phyloP scores from a whole-genome alignment of 2,113 vertebrate species.

The Oxyura jamaicensis region DNA sequence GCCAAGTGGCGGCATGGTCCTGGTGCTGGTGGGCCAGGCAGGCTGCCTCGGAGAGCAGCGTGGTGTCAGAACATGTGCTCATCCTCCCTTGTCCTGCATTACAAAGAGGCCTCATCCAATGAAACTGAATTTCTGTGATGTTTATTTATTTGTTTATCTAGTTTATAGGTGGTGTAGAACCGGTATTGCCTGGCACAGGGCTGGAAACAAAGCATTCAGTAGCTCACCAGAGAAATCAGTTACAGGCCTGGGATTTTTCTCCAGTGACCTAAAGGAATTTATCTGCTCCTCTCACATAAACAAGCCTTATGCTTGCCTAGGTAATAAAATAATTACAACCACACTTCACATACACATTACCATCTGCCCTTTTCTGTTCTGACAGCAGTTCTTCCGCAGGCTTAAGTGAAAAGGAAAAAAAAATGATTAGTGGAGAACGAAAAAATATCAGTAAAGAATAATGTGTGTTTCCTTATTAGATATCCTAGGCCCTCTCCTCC shows the following conservation, averaged over 20 bases:
- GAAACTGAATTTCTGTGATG: background rate
- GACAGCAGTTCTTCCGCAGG: conserved; percentile 32
- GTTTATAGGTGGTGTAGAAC: background rate
- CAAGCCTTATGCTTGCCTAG: conserved; percentile 21
- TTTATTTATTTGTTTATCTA: background rate
- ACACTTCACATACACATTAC: conserved; percentile 22
- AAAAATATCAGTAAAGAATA: conserved; percentile 36
- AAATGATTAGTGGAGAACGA: background rate
- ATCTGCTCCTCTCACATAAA: conserved; percentile 39
- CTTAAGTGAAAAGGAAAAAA: conserved; percentile 17
- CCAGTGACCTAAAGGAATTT: conserved; percentile 41
- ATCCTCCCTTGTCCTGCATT: background rate
- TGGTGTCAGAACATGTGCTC: background rate
- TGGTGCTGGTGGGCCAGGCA: background rate
- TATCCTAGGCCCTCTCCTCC: background rate
- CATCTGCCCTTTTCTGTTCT: conserved; percentile 19
- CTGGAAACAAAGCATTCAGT: conserved; percentile 19
- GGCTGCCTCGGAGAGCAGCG: background rate
- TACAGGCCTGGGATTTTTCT: conserved; percentile 30
- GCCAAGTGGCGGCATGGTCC: fast-evolving
- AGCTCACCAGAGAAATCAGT: conserved; percentile 42
- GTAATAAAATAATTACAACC: conserved; percentile 60
- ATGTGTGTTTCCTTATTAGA: conserved; percentile 24
- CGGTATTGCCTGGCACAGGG: background rate
- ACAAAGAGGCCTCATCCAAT: background rate